phyloP scores from a whole-genome alignment of 2,113 vertebrate species.

The Microtus ochrogaster region DNA sequence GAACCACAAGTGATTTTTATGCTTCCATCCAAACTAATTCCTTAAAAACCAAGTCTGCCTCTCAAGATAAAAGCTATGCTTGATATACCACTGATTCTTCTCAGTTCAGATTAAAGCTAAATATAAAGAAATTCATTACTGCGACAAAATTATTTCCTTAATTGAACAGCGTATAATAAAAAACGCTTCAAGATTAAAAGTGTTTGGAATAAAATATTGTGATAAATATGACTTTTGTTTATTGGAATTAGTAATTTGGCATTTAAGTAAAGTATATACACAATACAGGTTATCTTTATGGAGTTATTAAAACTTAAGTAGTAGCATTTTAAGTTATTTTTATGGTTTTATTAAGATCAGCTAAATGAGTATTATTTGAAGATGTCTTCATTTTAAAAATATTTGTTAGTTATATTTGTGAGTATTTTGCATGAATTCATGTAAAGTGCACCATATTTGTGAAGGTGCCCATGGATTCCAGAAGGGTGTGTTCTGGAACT shows the following conservation, averaged over 20 bases:
- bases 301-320: background rate
- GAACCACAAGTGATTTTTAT: slow-evolving; percentile 15
- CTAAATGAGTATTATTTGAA: slow-evolving; percentile 16
- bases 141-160: slow-evolving; percentile 67
- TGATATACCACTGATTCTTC: slow-evolving; percentile 22
- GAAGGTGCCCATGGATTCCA: background rate
- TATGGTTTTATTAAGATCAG: background rate
- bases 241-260: slow-evolving; percentile 4
- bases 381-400: background rate
- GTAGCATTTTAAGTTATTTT: background rate
- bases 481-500: background rate
- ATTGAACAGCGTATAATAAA: slow-evolving; percentile 50
- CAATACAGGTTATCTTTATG: slow-evolving; percentile 27
- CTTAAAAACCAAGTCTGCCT: slow-evolving; percentile 43
- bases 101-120: slow-evolving; percentile 31
- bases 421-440: background rate
- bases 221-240: slow-evolving; percentile 53
- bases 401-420: background rate
- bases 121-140: slow-evolving; percentile 30
- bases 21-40: slow-evolving; percentile 33
- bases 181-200: background rate
- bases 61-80: slow-evolving; percentile 53
- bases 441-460: background rate
- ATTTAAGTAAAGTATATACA: background rate
- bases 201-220: slow-evolving; percentile 30